Evolutionary conservation across 1,140 invertebrate genomes (phyloP), one percentile per base, ranked within the genome.

Genomic region (Dreissena rostriformis): DNA sequence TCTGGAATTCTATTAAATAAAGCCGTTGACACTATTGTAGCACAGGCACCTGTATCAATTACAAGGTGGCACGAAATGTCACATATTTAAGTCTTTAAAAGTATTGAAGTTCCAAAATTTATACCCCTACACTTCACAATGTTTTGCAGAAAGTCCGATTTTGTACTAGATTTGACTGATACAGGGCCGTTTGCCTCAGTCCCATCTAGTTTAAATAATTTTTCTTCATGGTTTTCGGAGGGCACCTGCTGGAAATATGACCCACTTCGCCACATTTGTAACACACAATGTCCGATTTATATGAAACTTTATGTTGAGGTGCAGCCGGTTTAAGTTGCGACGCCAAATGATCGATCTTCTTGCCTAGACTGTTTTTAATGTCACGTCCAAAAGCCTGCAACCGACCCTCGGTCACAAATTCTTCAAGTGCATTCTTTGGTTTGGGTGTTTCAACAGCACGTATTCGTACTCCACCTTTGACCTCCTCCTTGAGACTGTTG

Each of bases 201-300:
- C 74, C 74, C 10, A 19, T n/a, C 55, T 77, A 77, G 74, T 77
- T 77, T 66, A n/a, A n/a, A n/a, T n/a, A n/a, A 39, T 10, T 29
- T 6, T 12, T 66, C 17, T 77, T 39, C n/a, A 22, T 28, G 14
- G 7, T 10, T 49, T 14, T 1, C 49, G 63, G 22, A 61, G 51
- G 14, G 26, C 72, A 55, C 15, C 7, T 22, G 14, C 22, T 72
- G 51, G 72, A 11, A 74, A 55, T 17, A 28, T 74, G 72, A 14
- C 74, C 74, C 14, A 14, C 8, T 6, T 77, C 61, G 51, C 61
- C 55, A 49, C 74, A 77, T 63, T 75, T 57, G n/a, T 61, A 75
- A 28, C 73, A 66, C 29, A 39, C 15, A 26, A 39, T 15, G 11
- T 66, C 57, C 22, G 12, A 22, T 22, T 26, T 29, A 12, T 17